Conservation (phyloP, 1,140 invertebrate genomes). For the Eurytemora carolleeae region DNA sequence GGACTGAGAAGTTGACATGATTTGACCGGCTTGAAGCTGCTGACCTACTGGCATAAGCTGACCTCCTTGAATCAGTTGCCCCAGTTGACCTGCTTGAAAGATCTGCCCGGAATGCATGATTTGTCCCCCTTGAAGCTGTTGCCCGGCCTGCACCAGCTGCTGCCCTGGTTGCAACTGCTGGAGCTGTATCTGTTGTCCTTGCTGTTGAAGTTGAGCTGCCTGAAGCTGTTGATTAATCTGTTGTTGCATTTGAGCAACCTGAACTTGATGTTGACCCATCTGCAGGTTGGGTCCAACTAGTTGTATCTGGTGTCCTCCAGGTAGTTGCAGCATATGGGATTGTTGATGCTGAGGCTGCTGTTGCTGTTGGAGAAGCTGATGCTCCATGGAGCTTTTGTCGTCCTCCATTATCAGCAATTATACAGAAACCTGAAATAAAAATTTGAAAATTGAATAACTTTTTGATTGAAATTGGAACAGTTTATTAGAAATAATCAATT, state of each 20-base stretch:
- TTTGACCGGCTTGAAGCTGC: background rate
- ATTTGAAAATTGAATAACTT: too few relatives aligned
- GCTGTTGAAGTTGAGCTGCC: background rate
- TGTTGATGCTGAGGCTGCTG: too few relatives aligned
- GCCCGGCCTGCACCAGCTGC: background rate
- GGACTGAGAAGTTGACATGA: background rate
- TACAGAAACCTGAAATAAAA: too few relatives aligned
- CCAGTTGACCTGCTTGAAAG: background rate
- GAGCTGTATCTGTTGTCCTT: background rate
- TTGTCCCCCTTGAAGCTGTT: background rate
- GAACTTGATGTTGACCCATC: background rate
- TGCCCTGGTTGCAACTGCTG: background rate
- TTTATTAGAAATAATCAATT: too few relatives aligned
- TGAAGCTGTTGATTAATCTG: background rate
- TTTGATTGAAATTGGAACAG: too few relatives aligned
- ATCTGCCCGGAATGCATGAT: too few relatives aligned
- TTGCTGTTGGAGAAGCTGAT: too few relatives aligned
- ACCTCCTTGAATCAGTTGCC: background rate
- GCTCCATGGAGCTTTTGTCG: too few relatives aligned
- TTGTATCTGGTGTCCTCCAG: too few relatives aligned
- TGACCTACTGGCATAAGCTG: background rate
- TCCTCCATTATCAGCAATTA: too few relatives aligned
- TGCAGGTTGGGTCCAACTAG: too few relatives aligned
- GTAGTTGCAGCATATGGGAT: too few relatives aligned
- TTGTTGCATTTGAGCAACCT: background rate